A percentile compares a stretch with the other conserved stretches of the same genome.
These are phyloP conservation scores for Lepidurus apus DNA, from an alignment of 1,140 invertebrate genomes.

Conservation along the genomic window DNA sequence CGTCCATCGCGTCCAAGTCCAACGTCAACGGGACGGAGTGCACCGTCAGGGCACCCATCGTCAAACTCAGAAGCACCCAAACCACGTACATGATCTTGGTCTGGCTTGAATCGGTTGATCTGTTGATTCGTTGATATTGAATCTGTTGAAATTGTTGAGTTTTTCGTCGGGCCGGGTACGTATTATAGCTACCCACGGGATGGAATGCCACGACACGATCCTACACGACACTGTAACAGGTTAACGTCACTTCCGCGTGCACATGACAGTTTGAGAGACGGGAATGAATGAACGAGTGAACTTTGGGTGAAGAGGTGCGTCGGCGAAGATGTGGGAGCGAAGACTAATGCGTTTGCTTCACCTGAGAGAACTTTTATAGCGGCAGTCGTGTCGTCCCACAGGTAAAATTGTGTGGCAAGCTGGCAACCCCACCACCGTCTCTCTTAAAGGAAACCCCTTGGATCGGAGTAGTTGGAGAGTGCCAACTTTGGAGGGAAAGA, in stretches of 20 bases:
- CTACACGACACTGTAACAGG: too few relatives aligned
- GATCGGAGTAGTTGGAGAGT: background rate
- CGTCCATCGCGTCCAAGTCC: conserved; percentile 13
- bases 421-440: background rate
- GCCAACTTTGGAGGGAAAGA: conserved; percentile 9
- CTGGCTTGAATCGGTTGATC: too few relatives aligned
- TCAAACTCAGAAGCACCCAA: background rate
- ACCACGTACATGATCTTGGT: background rate
- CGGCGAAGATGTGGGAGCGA: background rate
- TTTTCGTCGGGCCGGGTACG: too few relatives aligned
- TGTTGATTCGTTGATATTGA: too few relatives aligned
- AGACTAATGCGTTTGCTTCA: background rate
- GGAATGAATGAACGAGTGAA: too few relatives aligned
- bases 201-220: too few relatives aligned
- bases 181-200: too few relatives aligned
- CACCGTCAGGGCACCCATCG: background rate
- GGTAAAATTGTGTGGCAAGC: background rate
- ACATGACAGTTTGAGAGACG: background rate
- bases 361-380: conserved; percentile 1
- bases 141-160: too few relatives aligned
- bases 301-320: background rate
- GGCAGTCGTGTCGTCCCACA: background rate
- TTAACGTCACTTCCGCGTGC: background rate
- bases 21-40: background rate
- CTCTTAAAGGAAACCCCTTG: background rate